Conservation (phyloP, 2,888 invertebrate species). For the Leistus spinibarbis region DNA sequence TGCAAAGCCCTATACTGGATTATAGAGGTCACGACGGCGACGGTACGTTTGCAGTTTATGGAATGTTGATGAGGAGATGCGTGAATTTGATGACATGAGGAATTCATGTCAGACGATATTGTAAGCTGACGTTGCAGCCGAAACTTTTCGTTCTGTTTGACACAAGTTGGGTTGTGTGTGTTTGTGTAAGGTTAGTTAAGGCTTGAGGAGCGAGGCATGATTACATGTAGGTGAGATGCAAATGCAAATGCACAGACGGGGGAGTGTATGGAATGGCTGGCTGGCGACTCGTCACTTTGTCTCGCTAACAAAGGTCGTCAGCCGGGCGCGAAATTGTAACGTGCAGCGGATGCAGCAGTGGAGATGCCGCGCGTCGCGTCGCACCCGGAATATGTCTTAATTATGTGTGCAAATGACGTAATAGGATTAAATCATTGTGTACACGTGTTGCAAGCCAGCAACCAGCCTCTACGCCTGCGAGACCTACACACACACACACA, state of each 20-base stretch:
- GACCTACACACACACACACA: too few species aligned
- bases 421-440: conserved; percentile 38
- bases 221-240: background rate
- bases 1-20: too few species aligned
- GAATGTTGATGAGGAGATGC: background rate
- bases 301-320: conserved; percentile 21
- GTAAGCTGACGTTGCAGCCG: background rate
- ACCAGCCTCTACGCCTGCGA: too few species aligned
- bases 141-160: background rate
- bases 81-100: too few species aligned
- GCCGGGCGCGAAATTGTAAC: conserved; percentile 1
- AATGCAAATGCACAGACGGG: background rate
- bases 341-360: background rate
- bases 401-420: conserved; percentile 39
- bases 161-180: background rate
- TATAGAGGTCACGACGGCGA: too few species aligned
- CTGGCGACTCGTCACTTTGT: background rate
- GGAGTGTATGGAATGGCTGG: background rate
- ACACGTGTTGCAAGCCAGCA: conserved; percentile 38
- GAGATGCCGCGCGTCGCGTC: background rate
- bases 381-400: conserved; percentile 33
- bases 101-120: background rate
- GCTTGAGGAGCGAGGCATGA: background rate
- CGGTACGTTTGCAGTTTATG: background rate
- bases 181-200: background rate